A percentile compares a stretch with the other conserved stretches of the same genome.
Conservation (phyloP, 2,797 vertebrate species). For the Acipenser transmontanus region DNA sequence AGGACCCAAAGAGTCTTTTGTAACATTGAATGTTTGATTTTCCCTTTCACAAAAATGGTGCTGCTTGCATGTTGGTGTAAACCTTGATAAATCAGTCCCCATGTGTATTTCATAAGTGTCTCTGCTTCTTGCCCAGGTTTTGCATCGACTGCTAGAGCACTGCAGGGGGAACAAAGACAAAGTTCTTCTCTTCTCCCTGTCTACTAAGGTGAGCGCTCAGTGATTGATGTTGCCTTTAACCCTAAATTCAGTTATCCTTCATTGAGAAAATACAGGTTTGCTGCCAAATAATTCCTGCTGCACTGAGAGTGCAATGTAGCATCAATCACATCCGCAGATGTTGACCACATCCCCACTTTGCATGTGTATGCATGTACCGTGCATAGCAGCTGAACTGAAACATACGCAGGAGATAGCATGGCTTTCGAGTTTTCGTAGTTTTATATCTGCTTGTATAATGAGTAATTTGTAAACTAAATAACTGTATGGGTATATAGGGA, state of each 20-base stretch:
- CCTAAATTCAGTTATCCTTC: neutral
- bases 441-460: neutral
- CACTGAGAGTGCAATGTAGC: neutral
- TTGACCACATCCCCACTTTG: slow-evolving; percentile 19
- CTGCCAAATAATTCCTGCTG: slow-evolving; percentile 19
- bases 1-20: no score
- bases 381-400: slow-evolving; percentile 10
- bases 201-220: slow-evolving; percentile 73
- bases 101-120: neutral
- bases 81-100: no score
- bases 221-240: neutral
- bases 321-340: slow-evolving; percentile 10
- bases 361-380: neutral
- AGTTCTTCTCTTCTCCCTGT: slow-evolving; percentile 89
- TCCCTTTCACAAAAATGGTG: no score
- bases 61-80: no score
- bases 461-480: neutral
- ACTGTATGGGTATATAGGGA: no score
- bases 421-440: neutral
- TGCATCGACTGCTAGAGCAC: slow-evolving; percentile 83
- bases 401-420: neutral
- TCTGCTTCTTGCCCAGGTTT: slow-evolving; percentile 65
- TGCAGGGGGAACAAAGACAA: slow-evolving; percentile 79
- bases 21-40: no score
- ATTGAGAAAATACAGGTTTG: neutral